phyloP scores from a whole-genome alignment of 2,113 vertebrate genomes.

The Zosterops japonicus region DNA sequence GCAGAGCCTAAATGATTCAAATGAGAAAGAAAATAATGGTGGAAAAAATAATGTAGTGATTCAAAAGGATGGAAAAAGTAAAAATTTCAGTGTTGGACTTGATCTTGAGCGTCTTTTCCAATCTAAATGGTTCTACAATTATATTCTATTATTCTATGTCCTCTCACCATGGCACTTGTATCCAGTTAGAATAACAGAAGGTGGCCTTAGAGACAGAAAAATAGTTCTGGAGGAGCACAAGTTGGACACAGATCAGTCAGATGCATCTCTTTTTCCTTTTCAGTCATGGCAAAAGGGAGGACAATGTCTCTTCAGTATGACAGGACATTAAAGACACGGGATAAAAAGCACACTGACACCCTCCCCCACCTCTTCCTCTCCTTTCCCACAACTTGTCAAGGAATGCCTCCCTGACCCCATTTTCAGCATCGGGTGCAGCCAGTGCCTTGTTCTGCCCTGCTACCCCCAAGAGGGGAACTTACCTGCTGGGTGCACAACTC shows the following conservation, averaged over 20 bases:
- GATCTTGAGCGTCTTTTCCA: not conserved
- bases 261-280: not conserved
- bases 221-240: not conserved
- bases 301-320: not conserved
- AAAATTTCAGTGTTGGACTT: not conserved
- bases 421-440: not conserved
- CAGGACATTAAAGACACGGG: not conserved
- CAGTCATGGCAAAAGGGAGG: not conserved
- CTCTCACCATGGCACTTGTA: not conserved
- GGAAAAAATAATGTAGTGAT: not conserved
- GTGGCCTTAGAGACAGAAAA: not conserved
- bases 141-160: not conserved
- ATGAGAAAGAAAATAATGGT: not conserved
- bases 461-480: fast-evolving
- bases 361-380: not conserved
- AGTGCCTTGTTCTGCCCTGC: not conserved
- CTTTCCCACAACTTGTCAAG: not conserved
- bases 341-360: not conserved
- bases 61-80: not conserved
- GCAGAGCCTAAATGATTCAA: not conserved
- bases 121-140: not conserved
- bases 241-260: not conserved
- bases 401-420: not conserved
- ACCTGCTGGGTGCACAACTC: no score
- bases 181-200: not conserved